phyloP scores from a whole-genome alignment of 2,113 vertebrate species.

The Leucosticte australis region DNA sequence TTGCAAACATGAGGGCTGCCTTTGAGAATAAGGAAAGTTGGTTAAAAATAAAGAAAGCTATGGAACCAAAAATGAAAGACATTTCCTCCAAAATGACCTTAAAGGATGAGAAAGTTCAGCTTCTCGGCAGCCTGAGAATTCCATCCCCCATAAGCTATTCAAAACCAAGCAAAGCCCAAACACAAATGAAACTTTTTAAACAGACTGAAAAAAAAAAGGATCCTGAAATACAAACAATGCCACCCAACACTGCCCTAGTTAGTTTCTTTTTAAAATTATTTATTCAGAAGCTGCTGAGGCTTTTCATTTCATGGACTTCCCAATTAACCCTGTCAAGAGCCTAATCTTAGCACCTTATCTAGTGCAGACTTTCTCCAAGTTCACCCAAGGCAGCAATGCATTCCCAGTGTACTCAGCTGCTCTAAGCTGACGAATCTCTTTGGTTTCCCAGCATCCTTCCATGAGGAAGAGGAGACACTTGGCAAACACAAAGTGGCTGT shows the following conservation, averaged over 20 bases:
- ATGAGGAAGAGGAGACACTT: not conserved
- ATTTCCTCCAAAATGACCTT: conserved; percentile 62
- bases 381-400: not conserved
- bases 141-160: conserved; percentile 2
- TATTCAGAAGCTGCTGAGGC: not conserved
- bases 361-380: not conserved
- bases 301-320: not conserved
- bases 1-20: not conserved
- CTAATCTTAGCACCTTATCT: not conserved
- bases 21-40: conserved; percentile 17
- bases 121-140: conserved; percentile 22
- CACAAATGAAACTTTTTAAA: not conserved
- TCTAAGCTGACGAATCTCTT: not conserved
- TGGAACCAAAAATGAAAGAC: conserved; percentile 49
- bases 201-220: not conserved
- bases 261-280: not conserved
- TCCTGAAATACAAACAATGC: not conserved
- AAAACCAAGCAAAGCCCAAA: not conserved
- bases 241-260: not conserved
- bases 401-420: not conserved
- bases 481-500: not conserved
- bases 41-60: not conserved
- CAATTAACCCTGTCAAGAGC: not conserved
- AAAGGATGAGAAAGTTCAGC: conserved; percentile 69
- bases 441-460: not conserved